These are phyloP conservation scores for Ammodytes marinus DNA, from an alignment of 2,113 vertebrate species.

Conservation along the genomic window DNA sequence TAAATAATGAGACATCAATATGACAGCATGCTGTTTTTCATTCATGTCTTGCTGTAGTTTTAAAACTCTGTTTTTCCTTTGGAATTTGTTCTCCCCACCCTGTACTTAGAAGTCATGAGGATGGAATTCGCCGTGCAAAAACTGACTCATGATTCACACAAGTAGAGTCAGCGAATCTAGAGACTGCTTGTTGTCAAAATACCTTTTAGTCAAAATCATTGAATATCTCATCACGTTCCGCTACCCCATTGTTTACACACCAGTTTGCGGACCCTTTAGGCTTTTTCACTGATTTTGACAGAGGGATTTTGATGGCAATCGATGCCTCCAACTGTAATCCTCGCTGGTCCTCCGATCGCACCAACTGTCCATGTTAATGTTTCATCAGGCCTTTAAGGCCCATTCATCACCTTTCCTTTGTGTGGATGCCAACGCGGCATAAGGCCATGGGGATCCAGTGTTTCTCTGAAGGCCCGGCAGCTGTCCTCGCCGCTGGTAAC, in stretches of 20 bases:
- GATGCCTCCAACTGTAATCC: slow-evolving; percentile 29
- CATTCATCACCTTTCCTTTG: slow-evolving; percentile 80
- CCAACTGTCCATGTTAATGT: slow-evolving; percentile 82
- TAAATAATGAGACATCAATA: slow-evolving; percentile 25
- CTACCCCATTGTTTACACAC: too few species aligned
- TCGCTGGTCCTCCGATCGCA: slow-evolving; percentile 48
- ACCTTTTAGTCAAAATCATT: too few species aligned
- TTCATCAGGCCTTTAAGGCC: slow-evolving; percentile 80
- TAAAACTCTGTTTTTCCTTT: slow-evolving; percentile 5
- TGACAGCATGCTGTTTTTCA: slow-evolving; percentile 26
- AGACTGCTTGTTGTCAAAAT: too few species aligned
- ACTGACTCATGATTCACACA: slow-evolving; percentile 49
- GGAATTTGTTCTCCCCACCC: background rate
- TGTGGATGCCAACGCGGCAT: slow-evolving; percentile 68
- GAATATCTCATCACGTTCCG: too few species aligned
- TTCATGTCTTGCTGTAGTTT: slow-evolving; percentile 12
- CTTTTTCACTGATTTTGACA: too few species aligned
- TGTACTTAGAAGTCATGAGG: slow-evolving; percentile 12
- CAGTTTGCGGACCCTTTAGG: too few species aligned
- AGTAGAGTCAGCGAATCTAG: too few species aligned
- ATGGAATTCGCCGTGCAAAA: slow-evolving; percentile 42
- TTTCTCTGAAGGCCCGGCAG: slow-evolving; percentile 51
- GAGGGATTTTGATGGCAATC: too few species aligned
- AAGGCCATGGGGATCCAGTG: slow-evolving; percentile 61
- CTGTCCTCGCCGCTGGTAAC: slow-evolving; percentile 54